A percentile compares a stretch with the other conserved stretches of the same genome.
Conservation (phyloP, 2,888 invertebrate genomes). For the Synanthedon myopaeformis region DNA sequence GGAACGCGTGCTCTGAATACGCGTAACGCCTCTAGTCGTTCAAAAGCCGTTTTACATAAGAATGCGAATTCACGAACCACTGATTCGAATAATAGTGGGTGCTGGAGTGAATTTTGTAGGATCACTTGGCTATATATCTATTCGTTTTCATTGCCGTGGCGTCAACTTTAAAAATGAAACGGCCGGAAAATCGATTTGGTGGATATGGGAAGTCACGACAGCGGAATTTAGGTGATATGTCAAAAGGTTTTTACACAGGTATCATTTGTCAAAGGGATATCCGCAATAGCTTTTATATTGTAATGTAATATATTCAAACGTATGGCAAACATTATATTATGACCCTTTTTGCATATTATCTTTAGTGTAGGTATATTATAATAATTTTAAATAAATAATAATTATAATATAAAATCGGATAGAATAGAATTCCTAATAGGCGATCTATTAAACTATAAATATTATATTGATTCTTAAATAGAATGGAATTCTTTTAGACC, state of each 20-base stretch:
- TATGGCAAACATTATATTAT: no score
- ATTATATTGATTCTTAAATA: no score
- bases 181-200: constrained; percentile 37
- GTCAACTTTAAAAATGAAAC: constrained; percentile 26
- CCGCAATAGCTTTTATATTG: background rate
- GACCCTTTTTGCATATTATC: no score
- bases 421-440: no score
- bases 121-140: constrained; percentile 2
- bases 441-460: no score
- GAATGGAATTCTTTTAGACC: no score
- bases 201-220: background rate
- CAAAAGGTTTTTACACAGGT: constrained; percentile 1
- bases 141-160: constrained; percentile 5
- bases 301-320: no score
- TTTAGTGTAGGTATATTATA: no score
- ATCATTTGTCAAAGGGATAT: constrained; percentile 4
- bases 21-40: constrained; percentile 14
- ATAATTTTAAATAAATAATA: no score
- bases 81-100: constrained; percentile 56
- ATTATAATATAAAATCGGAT: no score
- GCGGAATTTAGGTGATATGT: constrained; percentile 2
- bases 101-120: constrained; percentile 27
- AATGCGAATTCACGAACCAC: constrained; percentile 51
- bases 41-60: constrained; percentile 51
- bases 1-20: constrained; percentile 56